Base-by-base conservation (phyloP, 1,140 invertebrate species). In the Reticulitermes speratus region DNA sequence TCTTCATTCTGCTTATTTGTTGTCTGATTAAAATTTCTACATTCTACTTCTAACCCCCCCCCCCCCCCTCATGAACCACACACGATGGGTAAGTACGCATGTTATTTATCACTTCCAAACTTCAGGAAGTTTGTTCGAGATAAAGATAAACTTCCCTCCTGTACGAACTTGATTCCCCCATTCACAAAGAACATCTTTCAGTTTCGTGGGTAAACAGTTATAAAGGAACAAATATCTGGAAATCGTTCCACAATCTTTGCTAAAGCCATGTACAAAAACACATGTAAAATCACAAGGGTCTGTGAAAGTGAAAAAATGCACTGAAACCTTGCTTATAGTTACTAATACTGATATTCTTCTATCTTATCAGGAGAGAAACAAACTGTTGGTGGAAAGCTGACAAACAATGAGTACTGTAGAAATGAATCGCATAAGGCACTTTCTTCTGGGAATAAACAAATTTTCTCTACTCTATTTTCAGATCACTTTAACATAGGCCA, bases 81-180 rank as follows among this genome's bases (percentile, higher is more conserved):
- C 21, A 59, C 14, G 55, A 14, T 59, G 2, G 59, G 19, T 23
- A 8, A 21, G 19, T n/a, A 65, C 8, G 19, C 21, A 23, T 65
- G 12, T 7, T n/a, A 65, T 7, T 21, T 65, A 23, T 65, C 59
- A 65, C 59, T 19, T 65, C 12, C 14, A 2, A 16, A 23, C 59
- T 65, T 65, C 59, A 65, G 59, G 59, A 65, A 65, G 59, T 65
- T 65, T 65, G 59, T 65, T 65, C 59, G 59, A 65, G 59, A 65
- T 65, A 65, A 19, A 65, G 59, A 65, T 65, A 65, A 65, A 2
- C 25, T 65, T n/a, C 25, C 59, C 59, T n/a, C 59, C 45, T 6
- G 45, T 48, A 48, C 14, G 45, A 48, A 48, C 45, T 48, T 16
- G 45, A 48, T 48, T 65, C 8, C 59, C 19, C 25, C 19, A 65